Conservation (phyloP, 2,797 vertebrate genomes). For the Champsocephalus gunnari region DNA sequence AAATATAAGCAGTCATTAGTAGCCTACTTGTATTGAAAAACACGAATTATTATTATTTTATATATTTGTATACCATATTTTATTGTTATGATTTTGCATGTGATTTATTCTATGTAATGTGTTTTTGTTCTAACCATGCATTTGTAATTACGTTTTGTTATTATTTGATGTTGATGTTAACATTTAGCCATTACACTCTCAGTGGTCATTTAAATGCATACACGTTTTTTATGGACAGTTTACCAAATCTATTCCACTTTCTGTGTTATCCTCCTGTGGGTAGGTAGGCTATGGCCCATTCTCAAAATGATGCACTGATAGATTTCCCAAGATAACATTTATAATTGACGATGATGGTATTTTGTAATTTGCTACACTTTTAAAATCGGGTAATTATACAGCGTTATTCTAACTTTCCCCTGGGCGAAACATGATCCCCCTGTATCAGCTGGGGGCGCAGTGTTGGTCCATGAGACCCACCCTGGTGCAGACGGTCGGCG, state of each 20-base stretch:
- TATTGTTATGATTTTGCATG: too few relatives aligned
- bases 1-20: too few relatives aligned
- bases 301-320: neutral
- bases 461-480: slow-evolving; percentile 43
- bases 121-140: too few relatives aligned
- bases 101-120: too few relatives aligned
- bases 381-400: too few relatives aligned
- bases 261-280: too few relatives aligned
- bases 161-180: neutral
- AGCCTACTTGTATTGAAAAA: too few relatives aligned
- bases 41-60: too few relatives aligned
- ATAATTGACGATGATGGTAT: neutral
- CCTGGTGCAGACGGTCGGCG: slow-evolving; percentile 34
- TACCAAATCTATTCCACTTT: neutral
- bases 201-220: neutral
- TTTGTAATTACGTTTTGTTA: too few relatives aligned
- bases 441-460: slow-evolving; percentile 28
- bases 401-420: neutral
- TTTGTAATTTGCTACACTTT: neutral
- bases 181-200: neutral
- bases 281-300: neutral
- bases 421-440: neutral
- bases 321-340: neutral
- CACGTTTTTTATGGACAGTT: neutral
- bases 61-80: too few relatives aligned